A percentile compares a stretch with the other conserved stretches of the same genome.
phyloP scores from a whole-genome alignment of 2,113 vertebrate genomes.

The Turnix velox region DNA sequence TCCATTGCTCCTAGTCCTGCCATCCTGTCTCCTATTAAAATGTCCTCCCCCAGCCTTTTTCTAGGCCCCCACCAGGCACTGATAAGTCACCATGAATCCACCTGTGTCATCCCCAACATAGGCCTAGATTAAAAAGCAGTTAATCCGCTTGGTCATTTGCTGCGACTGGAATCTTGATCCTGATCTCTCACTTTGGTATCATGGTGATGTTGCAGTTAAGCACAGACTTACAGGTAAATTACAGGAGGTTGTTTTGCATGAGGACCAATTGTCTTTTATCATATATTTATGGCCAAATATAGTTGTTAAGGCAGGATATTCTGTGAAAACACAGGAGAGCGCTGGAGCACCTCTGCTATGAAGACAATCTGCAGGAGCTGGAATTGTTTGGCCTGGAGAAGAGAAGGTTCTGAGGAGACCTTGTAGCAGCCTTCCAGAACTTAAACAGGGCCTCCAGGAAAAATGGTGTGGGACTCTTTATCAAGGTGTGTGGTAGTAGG shows the following conservation, averaged over 20 bases:
- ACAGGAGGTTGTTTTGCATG: not conserved
- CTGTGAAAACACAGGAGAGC: not conserved
- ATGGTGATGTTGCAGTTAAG: not conserved
- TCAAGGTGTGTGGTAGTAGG: not conserved
- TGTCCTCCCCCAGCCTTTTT: no score
- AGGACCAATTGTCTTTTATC: not conserved
- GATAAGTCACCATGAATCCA: not conserved
- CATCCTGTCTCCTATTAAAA: no score
- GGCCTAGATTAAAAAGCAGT: not conserved
- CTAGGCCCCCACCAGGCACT: no score
- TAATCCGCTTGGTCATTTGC: not conserved
- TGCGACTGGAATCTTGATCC: not conserved
- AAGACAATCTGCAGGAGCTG: not conserved
- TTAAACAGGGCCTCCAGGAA: not conserved
- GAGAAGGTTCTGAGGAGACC: not conserved
- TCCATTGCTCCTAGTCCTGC: no score
- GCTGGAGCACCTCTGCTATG: not conserved
- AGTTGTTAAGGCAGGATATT: not conserved
- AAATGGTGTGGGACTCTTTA: not conserved
- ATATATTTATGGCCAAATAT: not conserved
- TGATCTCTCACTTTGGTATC: not conserved
- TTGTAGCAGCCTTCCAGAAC: not conserved
- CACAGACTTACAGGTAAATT: not conserved
- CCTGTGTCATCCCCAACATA: not conserved
- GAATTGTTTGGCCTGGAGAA: not conserved